These are phyloP conservation scores for Canis aureus DNA, from an alignment of 2,113 vertebrate genomes.

Conservation along the genomic window DNA sequence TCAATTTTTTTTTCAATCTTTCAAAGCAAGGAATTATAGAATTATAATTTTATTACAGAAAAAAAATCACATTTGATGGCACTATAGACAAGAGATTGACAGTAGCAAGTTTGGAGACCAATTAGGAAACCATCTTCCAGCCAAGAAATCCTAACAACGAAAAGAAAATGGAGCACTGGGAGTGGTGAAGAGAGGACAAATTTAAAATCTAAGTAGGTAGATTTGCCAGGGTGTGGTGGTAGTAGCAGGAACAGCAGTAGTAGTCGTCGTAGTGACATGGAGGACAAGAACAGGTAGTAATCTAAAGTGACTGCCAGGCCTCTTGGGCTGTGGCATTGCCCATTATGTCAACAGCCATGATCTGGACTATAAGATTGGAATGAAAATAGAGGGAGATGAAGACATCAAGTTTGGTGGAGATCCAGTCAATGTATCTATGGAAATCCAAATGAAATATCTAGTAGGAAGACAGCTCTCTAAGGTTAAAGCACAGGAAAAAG, in stretches of 20 bases:
- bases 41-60: neutral
- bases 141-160: neutral
- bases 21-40: neutral
- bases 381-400: neutral
- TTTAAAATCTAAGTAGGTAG: neutral
- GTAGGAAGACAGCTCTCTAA: neutral
- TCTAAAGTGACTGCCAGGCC: neutral
- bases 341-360: neutral
- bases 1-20: neutral
- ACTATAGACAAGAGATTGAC: neutral
- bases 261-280: neutral
- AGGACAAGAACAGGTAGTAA: neutral
- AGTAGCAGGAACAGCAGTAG: neutral
- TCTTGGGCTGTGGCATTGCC: neutral
- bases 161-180: neutral
- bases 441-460: neutral
- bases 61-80: neutral
- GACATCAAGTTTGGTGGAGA: neutral
- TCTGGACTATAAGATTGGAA: neutral
- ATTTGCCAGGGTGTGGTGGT: neutral
- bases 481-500: neutral
- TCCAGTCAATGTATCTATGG: neutral
- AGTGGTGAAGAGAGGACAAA: neutral
- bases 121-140: conserved; percentile 11
- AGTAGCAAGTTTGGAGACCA: neutral